Percentiles rank a stretch among this genome's conserved stretches.
Evolutionary conservation across 2,797 vertebrate genomes (phyloP).

Genomic region (Parambassis ranga): DNA sequence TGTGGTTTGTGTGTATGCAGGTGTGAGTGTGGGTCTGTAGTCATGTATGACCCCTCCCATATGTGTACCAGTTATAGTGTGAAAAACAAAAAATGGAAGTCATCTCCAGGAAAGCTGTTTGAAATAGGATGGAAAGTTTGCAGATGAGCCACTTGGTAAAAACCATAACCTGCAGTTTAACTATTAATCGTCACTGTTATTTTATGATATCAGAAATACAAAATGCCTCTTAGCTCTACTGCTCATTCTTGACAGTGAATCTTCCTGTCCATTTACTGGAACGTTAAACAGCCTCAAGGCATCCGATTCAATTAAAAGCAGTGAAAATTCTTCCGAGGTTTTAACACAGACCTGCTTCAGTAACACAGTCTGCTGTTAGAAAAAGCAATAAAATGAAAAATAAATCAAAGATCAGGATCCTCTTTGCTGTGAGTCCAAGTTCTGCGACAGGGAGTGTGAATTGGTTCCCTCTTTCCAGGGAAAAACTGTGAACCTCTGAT

Average conservation of each 20-base stretch:
- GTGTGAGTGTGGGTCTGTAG: neutral
- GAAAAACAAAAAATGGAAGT: conserved; percentile 13
- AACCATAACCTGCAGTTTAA: neutral
- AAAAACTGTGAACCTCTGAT: conserved; percentile 37
- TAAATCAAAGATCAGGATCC: conserved; percentile 50
- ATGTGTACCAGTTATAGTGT: conserved; percentile 7
- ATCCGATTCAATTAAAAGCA: conserved; percentile 45
- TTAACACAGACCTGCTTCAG: conserved; percentile 17
- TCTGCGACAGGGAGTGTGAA: conserved; percentile 19
- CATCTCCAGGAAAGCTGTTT: conserved; percentile 19
- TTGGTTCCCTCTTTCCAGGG: conserved; percentile 44
- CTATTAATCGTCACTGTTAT: conserved; percentile 11
- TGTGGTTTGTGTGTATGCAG: neutral
- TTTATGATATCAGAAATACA: neutral
- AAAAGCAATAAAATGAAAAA: conserved; percentile 27
- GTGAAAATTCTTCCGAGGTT: conserved; percentile 37
- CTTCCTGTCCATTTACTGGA: conserved; percentile 26
- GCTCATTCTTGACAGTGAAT: conserved; percentile 5
- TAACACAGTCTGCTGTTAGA: conserved; percentile 15
- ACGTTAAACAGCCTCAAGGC: conserved; percentile 26
- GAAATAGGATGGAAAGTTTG: conserved; percentile 11
- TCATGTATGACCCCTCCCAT: conserved; percentile 15
- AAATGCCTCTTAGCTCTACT: neutral
- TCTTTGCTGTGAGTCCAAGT: neutral
- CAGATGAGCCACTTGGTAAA: conserved; percentile 17